Percentiles rank a stretch among this genome's conserved stretches.
These are phyloP conservation scores for Euplagia quadripunctaria DNA, from an alignment of 2,888 invertebrate species.

Conservation along the genomic window DNA sequence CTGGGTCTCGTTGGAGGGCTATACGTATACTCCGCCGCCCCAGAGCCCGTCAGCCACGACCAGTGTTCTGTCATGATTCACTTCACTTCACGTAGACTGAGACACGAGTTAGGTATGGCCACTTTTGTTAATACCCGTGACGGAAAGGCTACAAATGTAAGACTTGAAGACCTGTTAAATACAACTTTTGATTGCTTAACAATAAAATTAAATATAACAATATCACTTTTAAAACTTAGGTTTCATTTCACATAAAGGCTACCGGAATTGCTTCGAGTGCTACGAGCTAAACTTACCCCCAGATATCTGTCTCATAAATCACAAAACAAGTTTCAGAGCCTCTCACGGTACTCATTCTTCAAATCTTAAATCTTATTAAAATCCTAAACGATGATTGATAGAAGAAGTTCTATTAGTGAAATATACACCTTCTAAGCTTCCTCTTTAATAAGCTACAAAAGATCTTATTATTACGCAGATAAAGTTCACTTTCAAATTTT, in stretches of 20 bases:
- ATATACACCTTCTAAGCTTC: conserved; percentile 33
- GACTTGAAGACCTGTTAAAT: not conserved
- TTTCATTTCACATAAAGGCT: not conserved
- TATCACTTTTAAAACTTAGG: not conserved
- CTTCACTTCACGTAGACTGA: conserved; percentile 6
- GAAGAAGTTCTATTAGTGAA: conserved; percentile 49
- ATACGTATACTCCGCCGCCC: conserved; percentile 79
- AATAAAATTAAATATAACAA: not conserved
- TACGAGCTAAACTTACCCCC: not conserved
- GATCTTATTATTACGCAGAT: not conserved
- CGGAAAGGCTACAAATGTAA: not conserved
- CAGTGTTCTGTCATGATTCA: conserved; percentile 79
- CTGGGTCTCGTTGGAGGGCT: conserved; percentile 81
- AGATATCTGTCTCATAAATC: conserved; percentile 24
- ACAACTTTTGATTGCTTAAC: not conserved
- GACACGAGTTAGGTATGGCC: not conserved
- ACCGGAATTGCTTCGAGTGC: not conserved
- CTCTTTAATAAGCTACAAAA: conserved; percentile 9
- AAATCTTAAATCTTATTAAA: conserved; percentile 75
- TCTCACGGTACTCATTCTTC: conserved; percentile 67
- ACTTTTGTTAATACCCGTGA: not conserved
- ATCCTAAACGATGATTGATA: conserved; percentile 76
- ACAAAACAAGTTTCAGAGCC: conserved; percentile 55
- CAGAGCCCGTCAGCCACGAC: conserved; percentile 81
- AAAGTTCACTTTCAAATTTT: conserved; percentile 3